Base-by-base conservation (phyloP, 92 coral and sea anemone species). In the Virgularia gustaviana region DNA sequence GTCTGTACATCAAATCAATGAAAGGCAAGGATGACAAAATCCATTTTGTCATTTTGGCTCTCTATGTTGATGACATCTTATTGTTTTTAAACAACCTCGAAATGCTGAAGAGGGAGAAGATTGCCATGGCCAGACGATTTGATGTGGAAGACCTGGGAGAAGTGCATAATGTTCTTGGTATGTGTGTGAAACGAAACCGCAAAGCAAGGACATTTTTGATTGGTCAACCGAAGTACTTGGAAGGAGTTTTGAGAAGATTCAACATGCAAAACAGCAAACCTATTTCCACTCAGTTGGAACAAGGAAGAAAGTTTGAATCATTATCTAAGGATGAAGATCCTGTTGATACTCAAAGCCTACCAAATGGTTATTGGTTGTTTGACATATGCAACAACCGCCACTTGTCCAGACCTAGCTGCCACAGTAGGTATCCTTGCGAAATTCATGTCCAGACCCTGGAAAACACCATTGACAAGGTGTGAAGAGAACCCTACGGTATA, bases 371-470 rank as follows among this genome's bases (percentile, higher is more conserved):
- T 33, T 29, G 57, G 70, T 28, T 7, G 37, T 29, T 29, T 65
- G n/a, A 68, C 44, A 11, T 68, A 68, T 32, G 75, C 59, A 24
- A 28, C 63, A 6, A 42, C 28, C 36, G 49, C 49, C 18, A 47
- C 39, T 68, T 59, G 37, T 35, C 61, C 75, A 20, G 75, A 68
- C 49, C 22, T 68, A 41, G 53, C 75, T 68, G 75, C 49, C 49
- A 36, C 75, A 4, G 19, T 68, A 12, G 75, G 75, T 68, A 39
- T 68, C 49, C 53, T 66, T n/a, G 39, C 74, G 16, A 42, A 66
- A 57, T 66, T 66, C 55, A 66, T 66, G 73, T 13, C 11, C 29
- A 6, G 24, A 55, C 31, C 62, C 62, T 25, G 34, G 62, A 1
- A 13, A 25, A 6, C 16, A 55, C 27, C 62, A 55, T 2, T 55